A percentile compares a stretch with the other conserved stretches of the same genome.
Conservation (phyloP, 2,113 vertebrate genomes). For the Mustelus asterias region DNA sequence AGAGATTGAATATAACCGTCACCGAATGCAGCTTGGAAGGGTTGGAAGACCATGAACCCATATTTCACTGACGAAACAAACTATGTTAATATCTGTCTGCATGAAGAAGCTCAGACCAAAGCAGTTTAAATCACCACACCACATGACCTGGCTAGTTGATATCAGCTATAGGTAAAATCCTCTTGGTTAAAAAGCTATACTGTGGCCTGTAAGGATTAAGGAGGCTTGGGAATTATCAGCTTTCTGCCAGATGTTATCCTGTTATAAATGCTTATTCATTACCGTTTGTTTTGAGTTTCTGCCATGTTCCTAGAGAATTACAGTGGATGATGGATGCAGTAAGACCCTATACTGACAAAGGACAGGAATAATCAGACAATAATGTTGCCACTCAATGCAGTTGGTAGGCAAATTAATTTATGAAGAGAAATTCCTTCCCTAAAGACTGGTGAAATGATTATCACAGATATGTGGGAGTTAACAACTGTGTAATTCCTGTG, state of each 20-base stretch:
- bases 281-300: not conserved
- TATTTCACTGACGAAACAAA: not conserved
- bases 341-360: not conserved
- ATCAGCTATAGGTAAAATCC: not conserved
- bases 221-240: slow-evolving; percentile 4
- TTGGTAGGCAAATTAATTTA: not conserved
- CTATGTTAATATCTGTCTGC: not conserved
- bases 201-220: not conserved
- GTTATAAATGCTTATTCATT: not conserved
- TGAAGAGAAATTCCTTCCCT: not conserved
- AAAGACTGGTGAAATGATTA: not conserved
- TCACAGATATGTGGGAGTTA: not conserved
- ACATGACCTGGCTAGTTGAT: not conserved
- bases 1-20: not conserved
- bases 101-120: not conserved
- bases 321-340: not conserved
- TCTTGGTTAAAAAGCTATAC: not conserved
- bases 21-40: not conserved
- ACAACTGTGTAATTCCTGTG: not conserved
- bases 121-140: not conserved
- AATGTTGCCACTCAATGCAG: no score
- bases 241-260: not conserved
- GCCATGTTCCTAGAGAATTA: not conserved
- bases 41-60: not conserved
- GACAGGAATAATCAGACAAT: not conserved